Conservation (phyloP, 2,113 vertebrate genomes). For the Dinomys branickii region DNA sequence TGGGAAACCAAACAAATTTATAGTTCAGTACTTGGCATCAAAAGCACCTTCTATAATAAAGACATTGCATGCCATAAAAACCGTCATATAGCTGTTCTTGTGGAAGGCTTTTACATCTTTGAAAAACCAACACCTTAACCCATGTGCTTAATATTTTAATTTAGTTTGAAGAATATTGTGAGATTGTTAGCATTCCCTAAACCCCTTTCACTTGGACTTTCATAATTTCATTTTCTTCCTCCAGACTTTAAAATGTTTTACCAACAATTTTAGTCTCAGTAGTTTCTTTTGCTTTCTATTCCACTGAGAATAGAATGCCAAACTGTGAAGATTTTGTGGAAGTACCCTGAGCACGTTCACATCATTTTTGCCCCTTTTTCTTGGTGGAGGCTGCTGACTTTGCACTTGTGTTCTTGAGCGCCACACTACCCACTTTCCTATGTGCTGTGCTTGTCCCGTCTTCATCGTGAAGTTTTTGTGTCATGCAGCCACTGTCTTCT, state of each 20-base stretch:
- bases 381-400: too few species aligned
- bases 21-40: neutral
- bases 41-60: neutral
- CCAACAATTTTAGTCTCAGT: neutral
- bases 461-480: neutral
- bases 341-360: rapidly evolving
- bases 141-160: neutral
- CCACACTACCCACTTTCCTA: neutral
- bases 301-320: neutral
- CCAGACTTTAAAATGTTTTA: neutral
- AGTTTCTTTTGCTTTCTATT: neutral
- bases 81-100: neutral
- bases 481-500: neutral
- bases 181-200: neutral
- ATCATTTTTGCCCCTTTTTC: neutral
- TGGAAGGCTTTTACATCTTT: neutral
- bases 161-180: neutral
- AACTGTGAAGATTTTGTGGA: neutral
- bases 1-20: neutral
- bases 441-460: neutral
- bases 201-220: neutral
- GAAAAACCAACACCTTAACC: neutral
- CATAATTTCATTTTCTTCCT: neutral
- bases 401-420: too few species aligned
- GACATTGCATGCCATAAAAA: neutral